Base-by-base conservation (phyloP, 2,888 invertebrate species). In the Peribatodes rhomboidaria region DNA sequence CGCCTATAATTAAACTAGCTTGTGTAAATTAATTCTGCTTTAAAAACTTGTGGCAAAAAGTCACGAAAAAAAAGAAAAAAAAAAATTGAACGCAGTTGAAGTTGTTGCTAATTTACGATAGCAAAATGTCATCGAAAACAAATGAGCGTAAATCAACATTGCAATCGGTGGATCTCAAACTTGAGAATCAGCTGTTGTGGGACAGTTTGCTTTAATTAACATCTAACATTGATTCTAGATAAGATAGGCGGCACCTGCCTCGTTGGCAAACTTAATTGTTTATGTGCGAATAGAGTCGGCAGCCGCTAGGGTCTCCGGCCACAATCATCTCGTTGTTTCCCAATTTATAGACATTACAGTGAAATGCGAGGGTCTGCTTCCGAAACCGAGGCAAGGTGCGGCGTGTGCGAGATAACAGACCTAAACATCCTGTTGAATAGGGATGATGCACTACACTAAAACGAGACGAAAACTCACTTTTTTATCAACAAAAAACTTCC, bases 361-460 rank as follows among this genome's bases (percentile, higher is more conserved):
- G 78, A 81, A 85, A 85, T 82, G 80, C 67, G 71, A 76, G 81
- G 79, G 80, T 70, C 74, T 78, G 82, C 84, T 82, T 77, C 85
- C 78, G 83, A 77, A 77, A 73, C 73, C 67, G 70, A 72, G 75
- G 87, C 90, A 90, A 90, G 92, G 92, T 90, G 91, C 83, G 84
- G 89, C 91, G 90, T 88, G 92, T 88, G 90, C 90, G 81, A 87
- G 92, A 92, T 92, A 92, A 90, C 87, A 85, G 80, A 82, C 83
- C 85, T 86, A 89, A 92, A 92, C 92, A 90, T 91, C 92, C 90
- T 87, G 86, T 79, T 75, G 77, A 85, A 87, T 82, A 85, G 80
- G 83, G 87, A 88, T 81, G 81, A 80, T 83, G 83, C 84, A 81
- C 83, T 85, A 78, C 77, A 79, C 80, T 73, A 73, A 82, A 90